Percentiles rank a stretch among this genome's conserved stretches.
Evolutionary conservation across 2,797 vertebrate species (phyloP).

Genomic region (Pempheris klunzingeri): DNA sequence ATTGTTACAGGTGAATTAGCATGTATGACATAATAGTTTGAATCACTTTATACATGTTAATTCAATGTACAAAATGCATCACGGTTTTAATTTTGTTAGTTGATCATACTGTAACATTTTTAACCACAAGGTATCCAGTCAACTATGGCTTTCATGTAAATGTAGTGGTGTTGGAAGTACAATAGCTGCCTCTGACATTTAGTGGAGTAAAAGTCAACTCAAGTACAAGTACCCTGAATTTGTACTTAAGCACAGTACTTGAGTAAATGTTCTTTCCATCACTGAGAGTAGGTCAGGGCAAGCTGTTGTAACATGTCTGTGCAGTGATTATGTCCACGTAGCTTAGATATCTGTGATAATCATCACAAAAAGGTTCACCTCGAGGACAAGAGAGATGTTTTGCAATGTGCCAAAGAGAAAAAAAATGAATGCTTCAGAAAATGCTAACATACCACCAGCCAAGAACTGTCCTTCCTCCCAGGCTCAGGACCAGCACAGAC

Average conservation of each 20-base stretch:
- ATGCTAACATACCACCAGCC: conserved; percentile 29
- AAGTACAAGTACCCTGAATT: not conserved
- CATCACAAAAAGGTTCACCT: conserved; percentile 50
- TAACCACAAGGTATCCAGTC: not conserved
- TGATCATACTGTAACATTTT: not conserved
- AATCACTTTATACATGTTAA: not conserved
- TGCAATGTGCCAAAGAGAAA: conserved; percentile 23
- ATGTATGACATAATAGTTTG: too few species aligned
- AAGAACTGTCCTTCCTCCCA: conserved; percentile 48
- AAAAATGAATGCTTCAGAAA: conserved; percentile 20
- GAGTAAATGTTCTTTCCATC: not conserved
- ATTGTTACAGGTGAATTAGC: too few species aligned
- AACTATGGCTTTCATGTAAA: not conserved
- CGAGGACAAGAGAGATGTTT: conserved; percentile 44
- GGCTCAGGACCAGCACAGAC: conserved; percentile 68
- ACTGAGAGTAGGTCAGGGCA: not conserved
- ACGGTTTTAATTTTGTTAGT: not conserved
- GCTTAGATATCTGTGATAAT: conserved; percentile 29
- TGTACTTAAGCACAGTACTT: not conserved
- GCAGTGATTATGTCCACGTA: not conserved
- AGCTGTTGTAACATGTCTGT: not conserved
- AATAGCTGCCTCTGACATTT: not conserved
- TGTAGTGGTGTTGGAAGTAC: not conserved
- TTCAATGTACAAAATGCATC: not conserved
- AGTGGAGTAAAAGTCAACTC: not conserved